Evolutionary conservation across 2,888 invertebrate genomes (phyloP).

Genomic region (Andrena bucephala): DNA sequence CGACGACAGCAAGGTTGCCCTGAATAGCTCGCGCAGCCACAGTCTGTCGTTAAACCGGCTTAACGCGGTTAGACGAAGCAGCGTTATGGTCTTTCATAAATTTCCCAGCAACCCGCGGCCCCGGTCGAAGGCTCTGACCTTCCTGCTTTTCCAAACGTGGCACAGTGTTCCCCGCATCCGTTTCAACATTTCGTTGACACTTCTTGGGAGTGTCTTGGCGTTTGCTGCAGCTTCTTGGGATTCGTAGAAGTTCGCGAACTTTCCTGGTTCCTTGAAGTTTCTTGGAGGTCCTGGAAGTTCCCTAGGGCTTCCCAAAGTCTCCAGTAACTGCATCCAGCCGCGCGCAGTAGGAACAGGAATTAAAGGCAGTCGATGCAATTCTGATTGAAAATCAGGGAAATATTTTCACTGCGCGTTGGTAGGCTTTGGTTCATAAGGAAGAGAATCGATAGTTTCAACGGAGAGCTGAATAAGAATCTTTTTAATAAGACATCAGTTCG

Average conservation of each 20-base stretch:
- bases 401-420: not conserved
- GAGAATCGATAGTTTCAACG: not conserved
- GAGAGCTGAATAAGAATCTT: not conserved
- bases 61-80: not conserved
- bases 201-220: not conserved
- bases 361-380: not conserved
- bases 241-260: too few species aligned
- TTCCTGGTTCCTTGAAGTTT: too few species aligned
- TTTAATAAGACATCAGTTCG: not conserved
- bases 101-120: conserved; percentile 14
- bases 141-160: conserved; percentile 7
- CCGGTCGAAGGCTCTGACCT: conserved; percentile 22
- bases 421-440: not conserved
- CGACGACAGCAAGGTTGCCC: conserved; percentile 40
- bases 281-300: too few species aligned
- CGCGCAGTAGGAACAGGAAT: not conserved
- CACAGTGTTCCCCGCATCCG: not conserved
- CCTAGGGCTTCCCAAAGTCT: not conserved
- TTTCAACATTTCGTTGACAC: not conserved
- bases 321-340: not conserved
- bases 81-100: conserved; percentile 24
- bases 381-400: not conserved
- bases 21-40: conserved; percentile 24
- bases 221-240: too few species aligned
- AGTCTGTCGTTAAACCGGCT: conserved; percentile 29